Percentiles rank a stretch among this genome's conserved stretches.
Evolutionary conservation across 2,888 invertebrate species (phyloP).

Genomic region (Eupithecia centaureata): DNA sequence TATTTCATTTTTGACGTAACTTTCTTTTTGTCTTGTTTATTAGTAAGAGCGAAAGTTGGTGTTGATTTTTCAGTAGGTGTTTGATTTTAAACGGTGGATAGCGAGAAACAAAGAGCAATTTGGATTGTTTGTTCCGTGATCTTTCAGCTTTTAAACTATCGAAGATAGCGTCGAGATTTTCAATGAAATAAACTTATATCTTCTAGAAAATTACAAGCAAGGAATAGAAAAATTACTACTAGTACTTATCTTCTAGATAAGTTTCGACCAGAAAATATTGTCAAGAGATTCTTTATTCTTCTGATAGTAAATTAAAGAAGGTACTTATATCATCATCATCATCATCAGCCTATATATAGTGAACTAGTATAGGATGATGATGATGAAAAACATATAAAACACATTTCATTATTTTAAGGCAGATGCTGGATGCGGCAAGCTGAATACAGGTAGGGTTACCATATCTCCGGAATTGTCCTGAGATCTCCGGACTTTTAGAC

Average conservation of each 20-base stretch:
- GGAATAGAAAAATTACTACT: too few species aligned
- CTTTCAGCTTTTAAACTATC: background rate
- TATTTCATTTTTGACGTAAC: background rate
- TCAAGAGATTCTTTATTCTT: background rate
- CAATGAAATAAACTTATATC: background rate
- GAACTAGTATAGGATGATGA: too few species aligned
- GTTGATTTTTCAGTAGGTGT: slow-evolving; percentile 33
- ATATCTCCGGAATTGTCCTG: too few species aligned
- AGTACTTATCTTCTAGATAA: too few species aligned
- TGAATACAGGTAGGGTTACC: too few species aligned
- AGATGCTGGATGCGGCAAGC: too few species aligned
- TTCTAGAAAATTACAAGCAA: too few species aligned
- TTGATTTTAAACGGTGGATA: slow-evolving; percentile 15
- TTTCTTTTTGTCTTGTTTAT: background rate
- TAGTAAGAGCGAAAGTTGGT: slow-evolving; percentile 15
- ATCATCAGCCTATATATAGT: too few species aligned
- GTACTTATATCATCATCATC: background rate
- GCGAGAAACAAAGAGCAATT: background rate
- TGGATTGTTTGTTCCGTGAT: background rate
- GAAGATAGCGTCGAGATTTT: background rate
- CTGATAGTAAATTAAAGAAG: too few species aligned
- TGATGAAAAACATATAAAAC: too few species aligned
- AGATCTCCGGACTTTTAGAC: too few species aligned
- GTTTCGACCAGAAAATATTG: background rate
- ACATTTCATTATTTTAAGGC: too few species aligned